A percentile compares a stretch with the other conserved stretches of the same genome.
Conservation (phyloP, 2,797 vertebrate species). For the Peromyscus attwateri region DNA sequence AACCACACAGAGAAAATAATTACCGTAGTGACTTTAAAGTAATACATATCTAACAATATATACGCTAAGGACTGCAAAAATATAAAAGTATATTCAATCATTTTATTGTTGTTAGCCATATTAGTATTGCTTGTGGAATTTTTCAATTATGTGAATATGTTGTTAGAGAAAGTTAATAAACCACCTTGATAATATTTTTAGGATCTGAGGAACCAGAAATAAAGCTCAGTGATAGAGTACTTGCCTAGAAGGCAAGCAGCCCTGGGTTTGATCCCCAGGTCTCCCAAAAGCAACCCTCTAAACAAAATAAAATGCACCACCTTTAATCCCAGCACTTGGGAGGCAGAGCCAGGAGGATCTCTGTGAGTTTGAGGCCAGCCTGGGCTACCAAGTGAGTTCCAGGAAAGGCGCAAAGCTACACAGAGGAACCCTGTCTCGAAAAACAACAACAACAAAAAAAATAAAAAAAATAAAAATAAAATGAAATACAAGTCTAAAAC, state of each 20-base stretch:
- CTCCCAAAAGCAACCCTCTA: not conserved
- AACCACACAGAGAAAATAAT: conserved; percentile 62
- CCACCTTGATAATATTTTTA: conserved; percentile 64
- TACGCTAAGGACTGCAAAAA: conserved; percentile 47
- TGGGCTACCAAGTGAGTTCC: too few species aligned
- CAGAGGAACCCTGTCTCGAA: too few species aligned
- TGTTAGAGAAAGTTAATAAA: conserved; percentile 50
- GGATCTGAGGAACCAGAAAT: not conserved
- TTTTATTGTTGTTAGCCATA: conserved; percentile 30
- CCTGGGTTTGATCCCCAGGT: not conserved
- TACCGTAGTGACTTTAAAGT: conserved; percentile 55
- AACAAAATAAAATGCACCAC: not conserved
- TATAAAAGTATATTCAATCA: not conserved
- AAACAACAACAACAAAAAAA: too few species aligned
- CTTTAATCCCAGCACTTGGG: too few species aligned
- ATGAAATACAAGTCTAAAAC: conserved; percentile 48
- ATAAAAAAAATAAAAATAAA: too few species aligned
- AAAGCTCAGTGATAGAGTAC: not conserved
- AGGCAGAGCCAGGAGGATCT: too few species aligned
- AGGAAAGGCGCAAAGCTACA: too few species aligned
- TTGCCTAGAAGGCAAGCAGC: not conserved
- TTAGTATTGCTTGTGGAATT: conserved; percentile 58
- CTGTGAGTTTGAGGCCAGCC: too few species aligned
- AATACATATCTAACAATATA: not conserved
- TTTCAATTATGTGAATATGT: conserved; percentile 60